phyloP scores from a whole-genome alignment of 2,797 vertebrate species.

The Lagodon rhomboides region DNA sequence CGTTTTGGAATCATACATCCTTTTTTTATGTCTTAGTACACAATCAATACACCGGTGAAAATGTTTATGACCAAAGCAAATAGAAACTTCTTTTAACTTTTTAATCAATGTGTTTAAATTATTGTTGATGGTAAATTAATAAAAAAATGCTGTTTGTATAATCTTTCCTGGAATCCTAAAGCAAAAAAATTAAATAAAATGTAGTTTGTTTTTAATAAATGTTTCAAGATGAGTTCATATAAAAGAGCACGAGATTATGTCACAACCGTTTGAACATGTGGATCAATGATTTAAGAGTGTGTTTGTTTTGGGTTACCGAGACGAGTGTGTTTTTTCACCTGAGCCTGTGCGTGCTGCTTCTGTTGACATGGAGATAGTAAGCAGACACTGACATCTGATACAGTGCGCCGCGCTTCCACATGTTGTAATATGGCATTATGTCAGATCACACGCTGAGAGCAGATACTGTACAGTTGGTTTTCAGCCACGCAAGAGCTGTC shows the following conservation, averaged over 20 bases:
- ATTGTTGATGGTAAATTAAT: conserved; percentile 23
- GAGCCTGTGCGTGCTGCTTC: conserved; percentile 14
- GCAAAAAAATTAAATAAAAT: background rate
- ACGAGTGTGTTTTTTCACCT: conserved; percentile 37
- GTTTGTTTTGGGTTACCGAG: conserved; percentile 10
- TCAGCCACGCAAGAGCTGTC: background rate
- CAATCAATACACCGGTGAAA: conserved; percentile 25
- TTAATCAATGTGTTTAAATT: conserved; percentile 32
- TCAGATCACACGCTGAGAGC: background rate
- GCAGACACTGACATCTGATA: conserved; percentile 55
- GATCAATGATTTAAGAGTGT: background rate
- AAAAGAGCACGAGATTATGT: background rate
- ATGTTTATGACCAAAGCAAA: conserved; percentile 52
- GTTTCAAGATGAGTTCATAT: conserved; percentile 24
- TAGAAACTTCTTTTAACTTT: conserved; percentile 12
- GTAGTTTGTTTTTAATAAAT: conserved; percentile 66
- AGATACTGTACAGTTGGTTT: background rate
- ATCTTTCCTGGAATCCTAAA: conserved; percentile 30
- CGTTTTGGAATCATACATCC: conserved; percentile 14
- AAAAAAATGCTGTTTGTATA: conserved; percentile 41
- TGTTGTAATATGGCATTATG: background rate
- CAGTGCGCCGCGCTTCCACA: background rate
- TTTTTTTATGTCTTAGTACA: conserved; percentile 35
- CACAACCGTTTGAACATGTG: background rate
- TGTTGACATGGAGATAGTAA: conserved; percentile 66